Evolutionary conservation across 1,140 invertebrate genomes (phyloP), one percentile per base, ranked within the genome.

Genomic region (Proales similis): DNA sequence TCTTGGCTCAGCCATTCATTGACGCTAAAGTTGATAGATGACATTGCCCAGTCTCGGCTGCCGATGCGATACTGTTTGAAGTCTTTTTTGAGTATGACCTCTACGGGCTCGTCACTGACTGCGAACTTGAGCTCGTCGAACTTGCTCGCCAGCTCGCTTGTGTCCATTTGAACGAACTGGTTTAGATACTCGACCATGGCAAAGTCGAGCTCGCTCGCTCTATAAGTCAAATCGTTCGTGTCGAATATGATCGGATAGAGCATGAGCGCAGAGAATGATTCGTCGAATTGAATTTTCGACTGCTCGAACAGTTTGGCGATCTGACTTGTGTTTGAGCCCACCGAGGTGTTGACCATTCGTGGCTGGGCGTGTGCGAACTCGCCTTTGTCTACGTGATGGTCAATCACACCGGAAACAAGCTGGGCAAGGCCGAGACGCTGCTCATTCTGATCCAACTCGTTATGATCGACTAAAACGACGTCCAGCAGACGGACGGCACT

Each of bases 391-490:
- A 42, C 29, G 19, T 14, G 51, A 57, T 57, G 51, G 32, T 57
- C 51, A n/a, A 57, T 57, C n/a, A 57, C 17, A 26, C 17, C 51
- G 1, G 9, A 29, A 26, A 57, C 20, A 9, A 26, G 20, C 11
- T 42, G 17, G 11, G 29, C 36, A 26, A 57, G 27, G 12, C 5
- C 22, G 3, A 57, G 27, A 12, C 45, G 24, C 32, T 57, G 39
- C 32, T 57, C 51, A n/a, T 42, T 57, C 2, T 20, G 19, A 42
- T 57, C 51, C 19, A 57, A 14, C 32, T 57, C 51, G 19, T 57
- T 57, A 42, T 57, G 51, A 57, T 57, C 51, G 6, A 57, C 51
- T 27, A 57, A 42, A 42, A 14, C 24, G 11, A 57, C 36, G 6
- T 57, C 33, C 19, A 3, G 11, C 22, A 57, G 17, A 24, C 27